Percentiles rank a stretch among this genome's conserved stretches.
phyloP scores from a whole-genome alignment of 2,113 vertebrate genomes.

The Ardeotis arabs region DNA sequence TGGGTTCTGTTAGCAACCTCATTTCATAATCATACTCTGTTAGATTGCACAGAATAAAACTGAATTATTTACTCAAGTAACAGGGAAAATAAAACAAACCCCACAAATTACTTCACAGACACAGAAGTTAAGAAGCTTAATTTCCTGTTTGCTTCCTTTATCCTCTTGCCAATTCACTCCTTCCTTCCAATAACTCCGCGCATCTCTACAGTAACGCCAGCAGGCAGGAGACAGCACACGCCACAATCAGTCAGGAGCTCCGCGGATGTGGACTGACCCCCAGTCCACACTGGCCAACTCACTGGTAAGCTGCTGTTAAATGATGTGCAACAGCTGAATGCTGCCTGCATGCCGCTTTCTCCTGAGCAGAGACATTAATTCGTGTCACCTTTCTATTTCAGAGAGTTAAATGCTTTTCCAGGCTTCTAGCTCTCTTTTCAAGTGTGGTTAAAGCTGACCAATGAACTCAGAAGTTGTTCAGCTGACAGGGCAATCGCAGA shows the following conservation, averaged over 20 bases:
- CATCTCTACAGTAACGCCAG: background rate
- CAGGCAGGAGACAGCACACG: background rate
- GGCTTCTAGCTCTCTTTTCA: background rate
- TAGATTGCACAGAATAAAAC: background rate
- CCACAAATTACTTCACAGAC: background rate
- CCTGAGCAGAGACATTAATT: background rate
- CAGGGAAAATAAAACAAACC: background rate
- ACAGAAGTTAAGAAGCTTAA: background rate
- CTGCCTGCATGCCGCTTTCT: background rate
- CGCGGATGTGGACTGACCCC: rapidly evolving
- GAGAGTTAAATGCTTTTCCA: background rate
- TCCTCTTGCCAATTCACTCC: background rate
- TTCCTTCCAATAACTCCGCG: background rate
- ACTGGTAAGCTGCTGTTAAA: background rate
- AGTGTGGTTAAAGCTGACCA: background rate
- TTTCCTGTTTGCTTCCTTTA: background rate
- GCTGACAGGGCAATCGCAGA: background rate
- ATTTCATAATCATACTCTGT: background rate
- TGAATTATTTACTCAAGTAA: background rate
- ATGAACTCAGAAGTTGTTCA: slow-evolving; percentile 4
- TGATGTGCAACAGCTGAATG: background rate
- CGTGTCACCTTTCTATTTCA: background rate
- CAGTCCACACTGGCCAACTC: background rate
- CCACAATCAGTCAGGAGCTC: background rate
- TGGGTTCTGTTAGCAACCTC: background rate